These are phyloP conservation scores for Antechinus flavipes DNA, from an alignment of 2,113 vertebrate genomes.

Conservation along the genomic window DNA sequence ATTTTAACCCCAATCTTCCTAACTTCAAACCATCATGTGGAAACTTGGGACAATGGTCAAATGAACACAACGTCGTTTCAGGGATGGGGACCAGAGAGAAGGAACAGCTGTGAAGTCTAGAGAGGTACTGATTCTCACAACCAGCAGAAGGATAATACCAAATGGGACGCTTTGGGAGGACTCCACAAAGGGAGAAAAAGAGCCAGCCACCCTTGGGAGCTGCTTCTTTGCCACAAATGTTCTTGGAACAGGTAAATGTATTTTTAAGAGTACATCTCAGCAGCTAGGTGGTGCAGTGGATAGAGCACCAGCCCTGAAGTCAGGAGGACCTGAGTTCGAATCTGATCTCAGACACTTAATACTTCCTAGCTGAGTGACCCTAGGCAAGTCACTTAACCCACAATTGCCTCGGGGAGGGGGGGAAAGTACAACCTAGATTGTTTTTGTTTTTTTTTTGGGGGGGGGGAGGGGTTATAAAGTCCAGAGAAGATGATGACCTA, in stretches of 20 bases:
- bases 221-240: no score
- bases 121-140: not conserved
- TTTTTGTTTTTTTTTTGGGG: no score
- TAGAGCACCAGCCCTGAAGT: no score
- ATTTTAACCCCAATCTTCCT: no score
- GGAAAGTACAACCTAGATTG: no score
- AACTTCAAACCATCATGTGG: not conserved
- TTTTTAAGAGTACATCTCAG: no score
- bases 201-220: no score
- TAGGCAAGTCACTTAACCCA: not conserved
- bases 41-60: not conserved
- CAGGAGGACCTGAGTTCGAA: no score
- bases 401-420: fast-evolving
- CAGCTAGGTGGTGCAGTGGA: no score
- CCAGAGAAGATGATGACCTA: no score
- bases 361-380: not conserved
- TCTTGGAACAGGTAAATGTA: no score
- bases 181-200: not conserved
- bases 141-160: not conserved
- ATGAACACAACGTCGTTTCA: not conserved
- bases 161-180: not conserved
- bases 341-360: not conserved
- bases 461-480: no score
- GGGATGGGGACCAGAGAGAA: not conserved
- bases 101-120: not conserved